phyloP scores from a whole-genome alignment of 2,113 vertebrate species.

The Ptilorrhoa leucosticta region DNA sequence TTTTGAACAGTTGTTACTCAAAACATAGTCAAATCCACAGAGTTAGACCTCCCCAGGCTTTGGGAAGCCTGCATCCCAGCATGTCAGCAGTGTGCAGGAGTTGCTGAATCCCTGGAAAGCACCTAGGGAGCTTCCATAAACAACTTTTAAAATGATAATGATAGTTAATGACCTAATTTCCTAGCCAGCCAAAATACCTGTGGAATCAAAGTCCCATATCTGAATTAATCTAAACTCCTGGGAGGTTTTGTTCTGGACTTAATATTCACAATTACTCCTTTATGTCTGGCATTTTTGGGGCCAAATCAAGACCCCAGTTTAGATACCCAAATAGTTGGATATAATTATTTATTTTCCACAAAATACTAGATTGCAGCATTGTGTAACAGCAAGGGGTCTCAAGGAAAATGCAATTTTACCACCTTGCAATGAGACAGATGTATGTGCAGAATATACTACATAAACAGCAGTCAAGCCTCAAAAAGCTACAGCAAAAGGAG shows the following conservation, averaged over 20 bases:
- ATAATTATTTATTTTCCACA: neutral
- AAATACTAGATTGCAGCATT: neutral
- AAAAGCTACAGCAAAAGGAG: neutral
- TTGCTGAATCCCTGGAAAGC: conserved; percentile 62
- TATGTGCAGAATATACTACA: neutral
- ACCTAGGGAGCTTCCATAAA: conserved; percentile 58
- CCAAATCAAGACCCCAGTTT: conserved; percentile 10
- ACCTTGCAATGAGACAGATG: neutral
- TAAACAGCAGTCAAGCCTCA: neutral
- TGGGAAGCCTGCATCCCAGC: neutral
- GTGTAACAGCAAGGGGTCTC: neutral
- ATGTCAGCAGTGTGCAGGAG: neutral
- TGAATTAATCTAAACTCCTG: conserved; percentile 54
- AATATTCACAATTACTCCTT: conserved; percentile 25
- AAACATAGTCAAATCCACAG: neutral
- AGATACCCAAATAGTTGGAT: neutral
- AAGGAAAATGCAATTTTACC: neutral
- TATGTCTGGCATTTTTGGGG: conserved; percentile 13
- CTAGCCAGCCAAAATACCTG: conserved; percentile 57
- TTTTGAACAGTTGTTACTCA: neutral
- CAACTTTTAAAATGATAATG: conserved; percentile 49
- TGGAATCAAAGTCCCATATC: conserved; percentile 20
- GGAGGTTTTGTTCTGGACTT: conserved; percentile 55
- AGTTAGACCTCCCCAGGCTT: neutral
- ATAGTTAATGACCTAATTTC: conserved; percentile 64